Percentiles rank a stretch among this genome's conserved stretches.
These are phyloP conservation scores for Hormiphora californensis DNA, from an alignment of 37 sponge, comb jelly and placozoan species.

Conservation along the genomic window DNA sequence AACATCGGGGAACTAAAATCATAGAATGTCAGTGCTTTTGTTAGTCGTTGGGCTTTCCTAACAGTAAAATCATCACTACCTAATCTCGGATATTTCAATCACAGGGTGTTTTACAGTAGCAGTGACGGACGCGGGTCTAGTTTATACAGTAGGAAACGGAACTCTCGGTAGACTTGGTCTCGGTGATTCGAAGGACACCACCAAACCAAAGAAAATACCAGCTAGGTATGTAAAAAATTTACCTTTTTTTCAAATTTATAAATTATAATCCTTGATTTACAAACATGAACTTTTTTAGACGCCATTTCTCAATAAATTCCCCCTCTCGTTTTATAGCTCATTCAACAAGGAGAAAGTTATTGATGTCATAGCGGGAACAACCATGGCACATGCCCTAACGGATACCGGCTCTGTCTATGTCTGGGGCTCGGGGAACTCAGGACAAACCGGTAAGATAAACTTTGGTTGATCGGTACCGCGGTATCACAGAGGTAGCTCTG, in stretches of 20 bases:
- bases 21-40: too few species aligned
- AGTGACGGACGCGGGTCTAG: neutral
- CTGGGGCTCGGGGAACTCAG: neutral
- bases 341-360: conserved; percentile 27
- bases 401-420: neutral
- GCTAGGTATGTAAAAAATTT: neutral
- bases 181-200: neutral
- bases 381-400: conserved; percentile 2
- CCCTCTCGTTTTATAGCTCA: neutral
- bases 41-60: too few species aligned
- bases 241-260: neutral
- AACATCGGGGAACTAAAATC: too few species aligned
- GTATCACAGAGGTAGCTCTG: too few species aligned
- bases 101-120: conserved; percentile 35
- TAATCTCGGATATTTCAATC: too few species aligned
- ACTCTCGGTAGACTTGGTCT: conserved; percentile 38
- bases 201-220: neutral
- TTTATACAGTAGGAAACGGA: conserved; percentile 41
- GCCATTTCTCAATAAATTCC: too few species aligned
- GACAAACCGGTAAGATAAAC: neutral
- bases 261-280: neutral
- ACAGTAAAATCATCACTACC: too few species aligned
- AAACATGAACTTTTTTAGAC: too few species aligned
- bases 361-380: conserved; percentile 6
- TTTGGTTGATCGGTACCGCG: too few species aligned